Conservation (phyloP, 2,113 vertebrate genomes). For the Lathamus discolor region DNA sequence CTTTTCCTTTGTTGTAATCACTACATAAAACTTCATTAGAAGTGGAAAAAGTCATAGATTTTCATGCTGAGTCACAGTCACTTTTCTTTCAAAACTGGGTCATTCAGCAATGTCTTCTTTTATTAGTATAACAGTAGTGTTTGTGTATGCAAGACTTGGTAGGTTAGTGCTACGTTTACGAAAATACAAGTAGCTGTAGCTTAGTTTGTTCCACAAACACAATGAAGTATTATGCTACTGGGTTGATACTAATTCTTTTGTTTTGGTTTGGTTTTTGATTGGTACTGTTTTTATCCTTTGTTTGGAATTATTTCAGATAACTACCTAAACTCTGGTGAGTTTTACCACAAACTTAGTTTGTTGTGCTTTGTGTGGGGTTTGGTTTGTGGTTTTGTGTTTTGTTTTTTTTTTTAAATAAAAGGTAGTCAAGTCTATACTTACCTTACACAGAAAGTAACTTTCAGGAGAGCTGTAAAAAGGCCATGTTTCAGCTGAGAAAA, state of each 20-base stretch:
- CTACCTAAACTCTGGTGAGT: neutral
- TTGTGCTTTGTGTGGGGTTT: neutral
- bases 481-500: neutral
- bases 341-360: neutral
- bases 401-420: neutral
- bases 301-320: neutral
- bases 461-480: neutral
- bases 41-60: neutral
- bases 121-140: neutral
- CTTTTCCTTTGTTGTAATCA: neutral
- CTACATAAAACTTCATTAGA: neutral
- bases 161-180: neutral
- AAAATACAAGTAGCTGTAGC: neutral
- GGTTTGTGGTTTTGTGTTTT: neutral
- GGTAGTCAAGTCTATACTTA: neutral
- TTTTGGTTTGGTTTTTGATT: neutral
- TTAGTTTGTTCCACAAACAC: neutral
- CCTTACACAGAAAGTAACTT: neutral
- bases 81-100: neutral
- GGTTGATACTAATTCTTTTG: neutral
- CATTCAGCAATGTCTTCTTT: neutral
- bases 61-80: neutral
- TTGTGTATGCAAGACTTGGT: neutral
- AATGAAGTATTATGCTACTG: neutral
- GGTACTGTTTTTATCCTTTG: neutral